Percentiles rank a stretch among this genome's conserved stretches.
Conservation (phyloP, 2,888 invertebrate genomes). For the Camptogramma bilineatum region DNA sequence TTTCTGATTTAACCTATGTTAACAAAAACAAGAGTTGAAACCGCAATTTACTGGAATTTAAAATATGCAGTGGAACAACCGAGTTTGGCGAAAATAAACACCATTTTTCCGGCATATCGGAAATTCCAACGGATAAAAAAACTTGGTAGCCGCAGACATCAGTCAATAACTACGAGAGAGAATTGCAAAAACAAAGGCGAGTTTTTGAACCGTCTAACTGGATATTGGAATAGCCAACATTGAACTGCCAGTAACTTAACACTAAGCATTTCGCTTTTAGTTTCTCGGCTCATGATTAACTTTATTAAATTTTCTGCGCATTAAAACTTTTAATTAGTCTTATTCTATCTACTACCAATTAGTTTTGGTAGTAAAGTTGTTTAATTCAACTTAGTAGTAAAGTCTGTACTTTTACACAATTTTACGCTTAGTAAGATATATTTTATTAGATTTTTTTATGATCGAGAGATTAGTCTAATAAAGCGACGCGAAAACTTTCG, state of each 20-base stretch:
- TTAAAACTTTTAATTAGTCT: background rate
- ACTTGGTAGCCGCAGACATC: slow-evolving; percentile 12
- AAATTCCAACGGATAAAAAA: slow-evolving; percentile 14
- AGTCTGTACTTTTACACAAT: background rate
- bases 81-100: slow-evolving; percentile 18
- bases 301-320: background rate
- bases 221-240: slow-evolving; percentile 2
- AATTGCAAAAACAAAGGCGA: slow-evolving; percentile 21
- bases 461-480: no score
- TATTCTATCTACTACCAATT: background rate
- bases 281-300: background rate
- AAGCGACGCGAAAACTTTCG: no score
- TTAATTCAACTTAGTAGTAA: background rate
- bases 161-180: slow-evolving; percentile 20
- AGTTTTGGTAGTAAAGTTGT: background rate
- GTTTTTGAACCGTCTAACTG: slow-evolving; percentile 6
- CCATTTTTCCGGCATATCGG: slow-evolving; percentile 22
- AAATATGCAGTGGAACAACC: slow-evolving; percentile 25
- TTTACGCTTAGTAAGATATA: no score
- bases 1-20: background rate
- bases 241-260: background rate
- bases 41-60: slow-evolving; percentile 18
- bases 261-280: background rate
- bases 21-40: slow-evolving; percentile 10
- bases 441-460: no score